Evolutionary conservation across 2,797 vertebrate species (phyloP), one percentile per base, ranked within the genome.

Genomic region (Poecilia wingei): DNA sequence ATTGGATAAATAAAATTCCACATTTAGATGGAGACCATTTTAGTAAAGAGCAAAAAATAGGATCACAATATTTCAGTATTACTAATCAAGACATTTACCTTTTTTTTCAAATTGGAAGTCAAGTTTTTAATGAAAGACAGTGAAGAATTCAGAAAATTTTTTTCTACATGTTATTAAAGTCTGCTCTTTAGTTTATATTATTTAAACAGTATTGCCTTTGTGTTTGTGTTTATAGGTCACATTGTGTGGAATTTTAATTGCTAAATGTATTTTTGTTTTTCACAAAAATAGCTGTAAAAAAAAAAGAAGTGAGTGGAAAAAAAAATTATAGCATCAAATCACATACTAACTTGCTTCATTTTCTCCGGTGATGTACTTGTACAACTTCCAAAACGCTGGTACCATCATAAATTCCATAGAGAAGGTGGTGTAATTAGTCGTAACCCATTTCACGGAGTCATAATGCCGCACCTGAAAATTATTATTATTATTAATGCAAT

Each of bases 381-480:
- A 95, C 41, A 96, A 93, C 69, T 88, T 90, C 47, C 4, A 81
- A 87, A 96, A 96, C 5, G 87, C 77, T 13, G 0, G 75, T 4
- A 84, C 3, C 2, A 22, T 0, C 10, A 94, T 93, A 0, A 87
- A 0, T 1, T 94, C 95, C 88, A 91, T 90, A 31, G 90, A 25
- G 9, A 7, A 9, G 33, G 86, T 84, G 1, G 66, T 33, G 41
- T 77, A 84, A 0, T 88, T 41, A 2, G 94, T 94, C 6, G 93
- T 85, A 74, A 95, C 94, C 95, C 94, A 95, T 75, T 90, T 96
- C 13, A 84, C 84, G 25, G 91, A 31, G 0, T 84, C 74, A 45
- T 96, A 96, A 82, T 86, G 89, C 45, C 95, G 95, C 31, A 94
- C 95, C 96, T 96, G 83, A 36, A 59, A 53, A 25, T 86, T 0